These are phyloP conservation scores for Peromyscus eremicus DNA, from an alignment of 2,797 vertebrate species.

Conservation along the genomic window DNA sequence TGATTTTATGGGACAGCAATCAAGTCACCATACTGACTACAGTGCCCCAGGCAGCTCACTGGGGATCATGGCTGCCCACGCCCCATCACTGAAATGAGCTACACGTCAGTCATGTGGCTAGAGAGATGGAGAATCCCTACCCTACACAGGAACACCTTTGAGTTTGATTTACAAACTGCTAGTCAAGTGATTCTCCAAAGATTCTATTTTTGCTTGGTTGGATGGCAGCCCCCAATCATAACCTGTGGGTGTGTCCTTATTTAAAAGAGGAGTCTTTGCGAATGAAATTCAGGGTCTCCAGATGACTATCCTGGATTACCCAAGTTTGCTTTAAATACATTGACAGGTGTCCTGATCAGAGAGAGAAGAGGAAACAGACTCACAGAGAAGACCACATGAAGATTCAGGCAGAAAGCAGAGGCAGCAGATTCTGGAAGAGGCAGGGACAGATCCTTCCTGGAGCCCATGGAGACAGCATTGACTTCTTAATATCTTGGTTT, in stretches of 20 bases:
- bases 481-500: neutral
- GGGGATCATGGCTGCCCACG: rapidly evolving
- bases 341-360: neutral
- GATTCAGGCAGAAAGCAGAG: neutral
- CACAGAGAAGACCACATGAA: no score
- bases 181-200: neutral
- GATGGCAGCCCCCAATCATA: neutral
- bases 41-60: rapidly evolving
- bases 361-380: neutral
- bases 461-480: neutral
- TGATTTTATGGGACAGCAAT: rapidly evolving
- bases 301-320: neutral
- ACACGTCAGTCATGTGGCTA: rapidly evolving
- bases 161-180: neutral
- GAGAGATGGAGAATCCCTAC: neutral
- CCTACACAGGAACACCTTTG: rapidly evolving
- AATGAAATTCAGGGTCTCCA: neutral
- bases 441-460: no score
- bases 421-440: neutral
- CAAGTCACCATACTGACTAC: neutral
- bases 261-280: neutral
- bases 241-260: neutral
- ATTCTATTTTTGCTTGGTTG: neutral
- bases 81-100: rapidly evolving
- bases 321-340: neutral